A percentile compares a stretch with the other conserved stretches of the same genome.
Evolutionary conservation across 2,113 vertebrate genomes (phyloP).

Genomic region (Perca flavescens): DNA sequence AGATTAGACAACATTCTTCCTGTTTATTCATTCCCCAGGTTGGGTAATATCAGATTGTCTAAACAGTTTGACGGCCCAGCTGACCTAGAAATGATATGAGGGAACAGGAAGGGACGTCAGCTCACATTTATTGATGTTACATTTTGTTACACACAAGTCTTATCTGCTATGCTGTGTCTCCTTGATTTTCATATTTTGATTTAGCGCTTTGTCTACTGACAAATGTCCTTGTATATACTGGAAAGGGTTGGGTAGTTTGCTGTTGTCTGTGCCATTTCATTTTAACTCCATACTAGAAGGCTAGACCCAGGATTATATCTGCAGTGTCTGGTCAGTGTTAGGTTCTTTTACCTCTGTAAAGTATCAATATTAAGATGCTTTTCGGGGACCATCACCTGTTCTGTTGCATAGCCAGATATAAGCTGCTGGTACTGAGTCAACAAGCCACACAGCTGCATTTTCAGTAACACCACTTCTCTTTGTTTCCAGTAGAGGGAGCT

Average conservation of each 20-base stretch:
- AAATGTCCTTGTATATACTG: conserved; percentile 12
- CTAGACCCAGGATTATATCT: not conserved
- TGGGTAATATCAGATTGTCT: conserved; percentile 14
- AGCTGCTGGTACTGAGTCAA: not conserved
- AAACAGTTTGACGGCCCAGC: not conserved
- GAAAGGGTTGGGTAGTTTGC: not conserved
- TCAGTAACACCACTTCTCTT: not conserved
- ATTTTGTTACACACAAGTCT: not conserved
- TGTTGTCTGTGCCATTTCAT: not conserved
- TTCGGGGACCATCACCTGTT: not conserved
- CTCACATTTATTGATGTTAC: not conserved
- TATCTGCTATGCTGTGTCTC: conserved; percentile 2
- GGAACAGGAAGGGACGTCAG: not conserved
- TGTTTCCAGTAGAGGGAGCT: conserved; percentile 77
- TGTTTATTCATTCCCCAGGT: conserved; percentile 1
- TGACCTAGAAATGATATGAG: conserved; percentile 8
- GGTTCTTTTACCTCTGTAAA: not conserved
- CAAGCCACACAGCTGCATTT: not conserved
- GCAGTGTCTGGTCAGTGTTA: no score
- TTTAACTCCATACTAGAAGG: not conserved
- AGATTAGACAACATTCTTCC: conserved; percentile 10
- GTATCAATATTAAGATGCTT: not conserved
- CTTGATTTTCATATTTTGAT: not conserved
- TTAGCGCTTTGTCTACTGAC: conserved; percentile 27
- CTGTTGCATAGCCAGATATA: no score